Evolutionary conservation across 2,113 vertebrate genomes (phyloP).

Genomic region (Thomomys bottae): DNA sequence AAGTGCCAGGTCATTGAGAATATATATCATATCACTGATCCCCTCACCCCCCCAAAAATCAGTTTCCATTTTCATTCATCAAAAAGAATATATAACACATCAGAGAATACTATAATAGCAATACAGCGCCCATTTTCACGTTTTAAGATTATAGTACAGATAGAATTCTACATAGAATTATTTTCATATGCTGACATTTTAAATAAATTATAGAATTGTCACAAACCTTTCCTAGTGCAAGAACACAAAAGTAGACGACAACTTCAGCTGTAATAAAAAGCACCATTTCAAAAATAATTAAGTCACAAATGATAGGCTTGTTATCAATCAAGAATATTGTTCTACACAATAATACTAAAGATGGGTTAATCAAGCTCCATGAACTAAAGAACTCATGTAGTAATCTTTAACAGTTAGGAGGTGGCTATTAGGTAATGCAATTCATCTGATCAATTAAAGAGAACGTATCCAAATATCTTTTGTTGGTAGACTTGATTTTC

Average conservation of each 20-base stretch:
- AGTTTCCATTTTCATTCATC: not conserved
- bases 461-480: not conserved
- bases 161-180: not conserved
- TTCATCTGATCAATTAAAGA: conserved; percentile 6
- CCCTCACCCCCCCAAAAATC: too few relatives aligned
- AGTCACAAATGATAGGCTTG: not conserved
- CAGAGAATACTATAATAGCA: not conserved
- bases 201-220: not conserved
- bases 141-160: conserved; percentile 7
- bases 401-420: not conserved
- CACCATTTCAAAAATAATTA: not conserved
- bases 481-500: not conserved
- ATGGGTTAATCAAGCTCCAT: not conserved
- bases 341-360: not conserved
- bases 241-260: not conserved
- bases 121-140: not conserved
- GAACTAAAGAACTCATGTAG: not conserved
- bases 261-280: not conserved
- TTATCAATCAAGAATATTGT: not conserved
- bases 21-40: not conserved
- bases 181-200: not conserved
- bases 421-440: not conserved
- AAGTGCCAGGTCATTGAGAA: not conserved
- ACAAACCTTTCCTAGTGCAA: not conserved
- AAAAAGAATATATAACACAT: not conserved